Evolutionary conservation across 2,113 vertebrate genomes (phyloP), one percentile per base, ranked within the genome.

Genomic region (Actenoides hombroni): DNA sequence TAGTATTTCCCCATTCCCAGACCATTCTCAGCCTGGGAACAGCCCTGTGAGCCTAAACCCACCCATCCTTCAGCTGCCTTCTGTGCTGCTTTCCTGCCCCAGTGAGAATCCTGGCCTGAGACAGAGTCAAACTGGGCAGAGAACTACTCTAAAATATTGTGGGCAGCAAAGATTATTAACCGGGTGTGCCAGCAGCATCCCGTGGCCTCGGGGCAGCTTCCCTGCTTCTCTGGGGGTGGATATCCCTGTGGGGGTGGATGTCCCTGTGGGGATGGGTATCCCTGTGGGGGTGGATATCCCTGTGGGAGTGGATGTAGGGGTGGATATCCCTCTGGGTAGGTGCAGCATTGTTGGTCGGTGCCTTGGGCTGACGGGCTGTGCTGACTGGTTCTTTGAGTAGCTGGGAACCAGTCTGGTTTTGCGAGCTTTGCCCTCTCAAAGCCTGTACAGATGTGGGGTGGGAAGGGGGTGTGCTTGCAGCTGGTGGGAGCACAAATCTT

Each of bases 341-440:
- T 23, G 39, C 77, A 60, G 42, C 42, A 73, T 7, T 28, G 10
- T 14, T 74, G 0, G 0, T 15, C 2, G 2, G 13, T 57, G 56
- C 48, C 57, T 18, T 8, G 42, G 63, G 71, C n/a, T 49, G n/a
- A 6, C 0, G 6, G 33, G 21, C 29, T 40, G 70, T 21, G 64
- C 48, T 23, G 25, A 7, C 12, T 5, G 11, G 18, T 49, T 35
- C 53, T 33, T 28, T 2, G 1, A 14, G 28, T 28, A 31, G 9
- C 19, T 33, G 42, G 28, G 46, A 48, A 69, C 28, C n/a, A 39
- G 20, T 16, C 25, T 69, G 31, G 21, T 21, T 69, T 23, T 56
- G 64, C 64, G 57, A 42, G 49, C 46, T 44, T 26, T 63, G 21
- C 23, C 48, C 42, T 82, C 40, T 6, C 1, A 0, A 26, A 80